Percentiles rank a stretch among this genome's conserved stretches.
Evolutionary conservation across 2,888 invertebrate species (phyloP).

Genomic region (Coleophora flavipennella): DNA sequence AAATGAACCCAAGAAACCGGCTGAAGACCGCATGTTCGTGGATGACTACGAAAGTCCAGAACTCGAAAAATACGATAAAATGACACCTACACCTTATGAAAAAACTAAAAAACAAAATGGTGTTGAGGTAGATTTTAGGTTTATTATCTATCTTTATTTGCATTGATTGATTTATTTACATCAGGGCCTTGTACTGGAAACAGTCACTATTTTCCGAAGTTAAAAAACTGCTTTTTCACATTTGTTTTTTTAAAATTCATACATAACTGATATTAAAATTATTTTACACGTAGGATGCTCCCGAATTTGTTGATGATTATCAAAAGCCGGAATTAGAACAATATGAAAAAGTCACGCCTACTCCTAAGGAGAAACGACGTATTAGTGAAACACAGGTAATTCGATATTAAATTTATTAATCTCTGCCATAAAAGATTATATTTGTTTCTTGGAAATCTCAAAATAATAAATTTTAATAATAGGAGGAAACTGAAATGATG

Average conservation of each 20-base stretch:
- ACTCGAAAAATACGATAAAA: slow-evolving; percentile 78
- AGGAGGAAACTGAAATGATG: slow-evolving; percentile 62
- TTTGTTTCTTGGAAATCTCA: neutral
- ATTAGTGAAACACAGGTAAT: slow-evolving; percentile 55
- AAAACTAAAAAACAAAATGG: slow-evolving; percentile 61
- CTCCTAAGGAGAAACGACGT: slow-evolving; percentile 55
- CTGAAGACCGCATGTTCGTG: slow-evolving; percentile 66
- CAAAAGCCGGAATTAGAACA: slow-evolving; percentile 80
- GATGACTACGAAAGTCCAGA: slow-evolving; percentile 84
- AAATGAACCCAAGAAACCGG: slow-evolving; percentile 50
- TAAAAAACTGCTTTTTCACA: no score
- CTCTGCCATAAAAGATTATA: neutral
- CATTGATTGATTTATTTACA: no score
- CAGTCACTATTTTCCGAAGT: no score
- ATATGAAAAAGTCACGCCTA: slow-evolving; percentile 71
- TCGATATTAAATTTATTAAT: neutral
- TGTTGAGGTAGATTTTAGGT: slow-evolving; percentile 33
- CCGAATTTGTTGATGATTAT: slow-evolving; percentile 78
- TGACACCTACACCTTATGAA: slow-evolving; percentile 55
- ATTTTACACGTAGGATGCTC: slow-evolving; percentile 12
- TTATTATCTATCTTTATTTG: neutral
- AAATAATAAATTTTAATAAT: slow-evolving; percentile 21
- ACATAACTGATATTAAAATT: no score
- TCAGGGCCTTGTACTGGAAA: no score
- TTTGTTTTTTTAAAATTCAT: no score